These are phyloP conservation scores for Myotis davidii DNA, from an alignment of 2,113 vertebrate species.

Conservation along the genomic window DNA sequence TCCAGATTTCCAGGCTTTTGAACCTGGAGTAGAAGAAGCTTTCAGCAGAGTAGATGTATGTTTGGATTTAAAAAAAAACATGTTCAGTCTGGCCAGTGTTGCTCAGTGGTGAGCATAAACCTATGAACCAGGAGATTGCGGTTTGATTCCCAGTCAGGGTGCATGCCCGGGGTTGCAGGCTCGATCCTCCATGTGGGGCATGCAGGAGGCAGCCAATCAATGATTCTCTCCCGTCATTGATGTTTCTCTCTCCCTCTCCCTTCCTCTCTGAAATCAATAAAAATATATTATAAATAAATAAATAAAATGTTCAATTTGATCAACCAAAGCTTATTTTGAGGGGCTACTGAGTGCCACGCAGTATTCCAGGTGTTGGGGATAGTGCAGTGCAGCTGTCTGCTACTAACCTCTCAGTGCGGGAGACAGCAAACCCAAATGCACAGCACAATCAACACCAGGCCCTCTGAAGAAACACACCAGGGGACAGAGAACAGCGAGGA, in stretches of 20 bases:
- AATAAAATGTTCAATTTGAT: not conserved
- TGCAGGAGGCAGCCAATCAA: no score
- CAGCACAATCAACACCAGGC: not conserved
- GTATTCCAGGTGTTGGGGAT: not conserved
- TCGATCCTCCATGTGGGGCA: no score
- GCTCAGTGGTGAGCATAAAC: no score
- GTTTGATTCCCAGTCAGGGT: no score
- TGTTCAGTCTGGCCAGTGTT: not conserved
- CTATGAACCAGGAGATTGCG: no score
- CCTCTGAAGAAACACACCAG: not conserved
- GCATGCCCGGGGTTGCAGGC: no score
- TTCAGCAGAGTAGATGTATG: not conserved
- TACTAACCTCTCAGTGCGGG: not conserved
- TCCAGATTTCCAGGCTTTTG: conserved; percentile 10
- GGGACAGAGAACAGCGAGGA: not conserved
- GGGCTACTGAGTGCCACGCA: not conserved
- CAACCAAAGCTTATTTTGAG: conserved; percentile 12
- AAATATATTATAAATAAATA: no score
- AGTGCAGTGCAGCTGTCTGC: not conserved
- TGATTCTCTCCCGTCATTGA: no score
- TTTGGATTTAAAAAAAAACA: not conserved
- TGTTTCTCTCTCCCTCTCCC: no score
- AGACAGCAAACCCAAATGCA: not conserved
- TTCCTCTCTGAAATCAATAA: no score
- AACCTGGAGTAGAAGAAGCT: not conserved